Evolutionary conservation across 2,113 vertebrate genomes (phyloP).

Genomic region (Tetrax tetrax): DNA sequence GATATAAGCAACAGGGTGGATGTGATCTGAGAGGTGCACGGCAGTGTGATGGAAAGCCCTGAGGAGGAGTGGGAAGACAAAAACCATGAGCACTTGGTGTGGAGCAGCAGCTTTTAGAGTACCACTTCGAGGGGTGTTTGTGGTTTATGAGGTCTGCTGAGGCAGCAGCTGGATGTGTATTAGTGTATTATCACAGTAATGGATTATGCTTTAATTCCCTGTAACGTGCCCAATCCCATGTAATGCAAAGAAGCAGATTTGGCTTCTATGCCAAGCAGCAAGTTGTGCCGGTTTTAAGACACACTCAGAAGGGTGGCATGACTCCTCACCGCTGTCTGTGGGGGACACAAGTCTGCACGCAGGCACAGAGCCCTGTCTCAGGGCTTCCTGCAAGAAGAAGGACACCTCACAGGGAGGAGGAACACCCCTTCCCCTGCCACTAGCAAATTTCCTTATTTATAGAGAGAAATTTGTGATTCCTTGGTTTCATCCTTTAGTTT

Average conservation of each 20-base stretch:
- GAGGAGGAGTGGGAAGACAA: conserved; percentile 7
- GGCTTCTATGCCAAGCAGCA: neutral
- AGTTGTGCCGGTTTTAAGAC: neutral
- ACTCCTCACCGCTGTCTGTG: neutral
- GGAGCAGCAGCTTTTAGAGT: neutral
- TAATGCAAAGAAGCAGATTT: neutral
- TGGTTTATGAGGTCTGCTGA: conserved; percentile 35
- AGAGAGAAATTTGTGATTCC: neutral
- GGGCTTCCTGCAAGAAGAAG: neutral
- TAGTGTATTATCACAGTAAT: conserved; percentile 19
- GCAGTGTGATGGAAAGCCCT: neutral
- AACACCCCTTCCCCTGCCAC: neutral
- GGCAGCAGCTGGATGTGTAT: neutral
- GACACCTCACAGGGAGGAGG: neutral
- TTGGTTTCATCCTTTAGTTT: neutral
- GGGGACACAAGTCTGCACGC: accelerated
- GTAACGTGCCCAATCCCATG: accelerated
- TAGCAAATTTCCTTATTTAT: neutral
- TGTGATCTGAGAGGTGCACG: neutral
- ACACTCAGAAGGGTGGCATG: neutral
- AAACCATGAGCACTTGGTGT: neutral
- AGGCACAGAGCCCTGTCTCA: too few species aligned
- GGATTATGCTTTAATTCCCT: conserved; percentile 33
- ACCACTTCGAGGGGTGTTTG: neutral
- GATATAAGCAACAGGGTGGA: conserved; percentile 33